Evolutionary conservation across 2,113 vertebrate species (phyloP).

Genomic region (Conger conger): DNA sequence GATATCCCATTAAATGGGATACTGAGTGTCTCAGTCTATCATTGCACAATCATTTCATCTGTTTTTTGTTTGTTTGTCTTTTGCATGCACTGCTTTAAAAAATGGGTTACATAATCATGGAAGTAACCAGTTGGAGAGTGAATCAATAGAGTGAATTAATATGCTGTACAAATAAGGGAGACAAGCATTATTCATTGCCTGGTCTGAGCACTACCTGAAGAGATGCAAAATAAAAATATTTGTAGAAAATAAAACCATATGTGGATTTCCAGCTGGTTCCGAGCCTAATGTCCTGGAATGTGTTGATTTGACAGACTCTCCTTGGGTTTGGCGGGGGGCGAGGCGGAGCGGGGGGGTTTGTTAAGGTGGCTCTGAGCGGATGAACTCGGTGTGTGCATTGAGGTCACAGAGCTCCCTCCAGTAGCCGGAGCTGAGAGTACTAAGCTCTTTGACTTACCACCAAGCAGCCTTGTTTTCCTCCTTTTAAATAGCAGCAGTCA

Average conservation of each 20-base stretch:
- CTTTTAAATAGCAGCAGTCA: slow-evolving; percentile 27
- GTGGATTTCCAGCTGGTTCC: slow-evolving; percentile 42
- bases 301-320: slow-evolving; percentile 32
- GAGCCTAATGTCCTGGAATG: slow-evolving; percentile 63
- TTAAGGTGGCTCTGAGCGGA: slow-evolving; percentile 39
- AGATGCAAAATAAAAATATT: slow-evolving; percentile 39
- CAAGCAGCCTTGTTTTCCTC: neutral
- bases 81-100: slow-evolving; percentile 36
- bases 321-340: slow-evolving; percentile 30
- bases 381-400: neutral
- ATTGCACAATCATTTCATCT: neutral
- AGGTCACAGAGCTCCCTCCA: neutral
- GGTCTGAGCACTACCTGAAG: slow-evolving; percentile 49
- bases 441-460: neutral
- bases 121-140: slow-evolving; percentile 57
- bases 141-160: slow-evolving; percentile 57
- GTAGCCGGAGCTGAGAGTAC: neutral
- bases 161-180: slow-evolving; percentile 55
- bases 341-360: slow-evolving; percentile 50
- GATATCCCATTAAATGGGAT: neutral
- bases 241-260: slow-evolving; percentile 65
- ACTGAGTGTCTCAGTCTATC: neutral
- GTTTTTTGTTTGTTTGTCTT: neutral
- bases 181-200: slow-evolving; percentile 57
- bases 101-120: slow-evolving; percentile 55